These are phyloP conservation scores for Micromys minutus DNA, from an alignment of 2,113 vertebrate genomes.

Conservation along the genomic window DNA sequence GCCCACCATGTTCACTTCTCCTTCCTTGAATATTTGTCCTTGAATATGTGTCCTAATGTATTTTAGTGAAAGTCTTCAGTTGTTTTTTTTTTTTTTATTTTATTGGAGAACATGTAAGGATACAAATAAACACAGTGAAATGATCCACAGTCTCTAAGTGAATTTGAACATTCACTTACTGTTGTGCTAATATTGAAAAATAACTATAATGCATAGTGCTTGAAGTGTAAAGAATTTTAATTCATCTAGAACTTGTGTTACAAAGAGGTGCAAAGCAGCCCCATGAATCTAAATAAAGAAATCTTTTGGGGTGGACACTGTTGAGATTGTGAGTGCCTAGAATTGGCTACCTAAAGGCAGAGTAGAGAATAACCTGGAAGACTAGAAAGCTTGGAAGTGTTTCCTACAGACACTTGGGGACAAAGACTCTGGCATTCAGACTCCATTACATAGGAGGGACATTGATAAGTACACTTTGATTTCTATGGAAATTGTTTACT, in stretches of 20 bases:
- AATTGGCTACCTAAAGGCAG: no score
- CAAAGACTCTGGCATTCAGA: not conserved
- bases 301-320: not conserved
- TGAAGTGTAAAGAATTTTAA: not conserved
- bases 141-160: not conserved
- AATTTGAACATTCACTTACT: not conserved
- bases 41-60: not conserved
- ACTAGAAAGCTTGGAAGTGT: not conserved
- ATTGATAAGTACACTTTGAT: accelerated
- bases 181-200: not conserved
- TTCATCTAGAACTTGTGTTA: not conserved
- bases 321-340: no score
- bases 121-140: not conserved
- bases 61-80: accelerated
- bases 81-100: no score
- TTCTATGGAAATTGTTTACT: not conserved
- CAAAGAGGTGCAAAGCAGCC: not conserved
- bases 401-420: not conserved
- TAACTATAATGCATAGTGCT: not conserved
- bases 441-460: not conserved
- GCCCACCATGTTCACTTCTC: accelerated
- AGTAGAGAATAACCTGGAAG: not conserved
- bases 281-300: no score
- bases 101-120: not conserved
- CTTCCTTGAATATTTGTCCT: no score